Percentiles rank a stretch among this genome's conserved stretches.
Conservation (phyloP, 1,140 invertebrate species). For the Papilio machaon region DNA sequence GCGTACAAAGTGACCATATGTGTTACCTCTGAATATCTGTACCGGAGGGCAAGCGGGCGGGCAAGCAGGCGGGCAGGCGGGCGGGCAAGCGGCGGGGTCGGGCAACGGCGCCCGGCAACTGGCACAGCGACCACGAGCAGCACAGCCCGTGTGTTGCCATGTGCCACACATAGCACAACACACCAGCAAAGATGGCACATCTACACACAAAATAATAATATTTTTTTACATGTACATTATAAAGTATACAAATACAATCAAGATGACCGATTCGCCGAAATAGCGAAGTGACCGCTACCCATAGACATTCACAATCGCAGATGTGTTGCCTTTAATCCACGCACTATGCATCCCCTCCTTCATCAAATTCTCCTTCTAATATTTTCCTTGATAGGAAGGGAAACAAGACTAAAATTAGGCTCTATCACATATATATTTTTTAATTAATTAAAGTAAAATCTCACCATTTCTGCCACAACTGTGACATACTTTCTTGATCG, state of each 20-base stretch:
- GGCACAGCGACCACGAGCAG: constrained; percentile 55
- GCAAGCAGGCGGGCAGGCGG: too few species aligned
- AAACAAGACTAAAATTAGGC: too few species aligned
- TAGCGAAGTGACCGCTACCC: too few species aligned
- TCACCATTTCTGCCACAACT: constrained; percentile 78
- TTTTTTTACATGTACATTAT: too few species aligned
- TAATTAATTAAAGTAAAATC: background rate
- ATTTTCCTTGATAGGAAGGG: too few species aligned
- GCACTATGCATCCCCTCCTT: too few species aligned
- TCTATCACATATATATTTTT: too few species aligned
- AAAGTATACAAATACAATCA: too few species aligned
- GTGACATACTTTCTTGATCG: constrained; percentile 74
- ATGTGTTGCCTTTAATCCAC: too few species aligned
- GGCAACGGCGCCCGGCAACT: constrained; percentile 57
- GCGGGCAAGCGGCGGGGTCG: constrained; percentile 54
- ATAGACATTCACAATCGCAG: background rate
- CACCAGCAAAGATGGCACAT: constrained; percentile 73
- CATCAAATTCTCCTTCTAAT: too few species aligned
- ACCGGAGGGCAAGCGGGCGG: background rate
- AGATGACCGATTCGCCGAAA: too few species aligned
- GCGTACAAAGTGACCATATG: background rate
- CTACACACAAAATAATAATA: constrained; percentile 44
- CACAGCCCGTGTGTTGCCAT: constrained; percentile 76
- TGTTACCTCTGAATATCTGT: constrained; percentile 51
- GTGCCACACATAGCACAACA: constrained; percentile 65